These are phyloP conservation scores for Podargus strigoides DNA, from an alignment of 2,797 vertebrate species.

Conservation along the genomic window DNA sequence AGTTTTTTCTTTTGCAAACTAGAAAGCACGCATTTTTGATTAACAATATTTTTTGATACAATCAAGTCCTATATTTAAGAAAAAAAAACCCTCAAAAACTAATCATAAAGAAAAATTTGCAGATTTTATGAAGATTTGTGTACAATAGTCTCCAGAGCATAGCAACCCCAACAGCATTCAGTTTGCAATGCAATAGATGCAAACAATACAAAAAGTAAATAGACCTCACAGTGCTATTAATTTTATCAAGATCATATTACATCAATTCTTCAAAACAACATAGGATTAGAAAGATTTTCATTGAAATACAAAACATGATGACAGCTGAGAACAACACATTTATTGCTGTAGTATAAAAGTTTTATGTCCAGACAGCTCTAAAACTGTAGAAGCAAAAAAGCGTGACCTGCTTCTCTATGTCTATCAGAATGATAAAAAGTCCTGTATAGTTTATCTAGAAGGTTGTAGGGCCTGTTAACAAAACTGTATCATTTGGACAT, in stretches of 20 bases:
- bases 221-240: background rate
- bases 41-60: background rate
- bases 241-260: background rate
- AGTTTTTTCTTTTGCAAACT: background rate
- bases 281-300: background rate
- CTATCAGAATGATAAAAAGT: background rate
- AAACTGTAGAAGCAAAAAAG: background rate
- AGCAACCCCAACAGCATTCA: background rate
- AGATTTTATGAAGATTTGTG: background rate
- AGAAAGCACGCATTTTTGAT: background rate
- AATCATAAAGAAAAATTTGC: background rate
- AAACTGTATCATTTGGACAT: background rate
- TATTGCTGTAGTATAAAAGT: background rate
- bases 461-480: background rate
- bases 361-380: background rate
- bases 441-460: background rate
- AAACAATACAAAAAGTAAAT: background rate
- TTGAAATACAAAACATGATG: background rate
- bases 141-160: background rate
- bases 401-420: background rate
- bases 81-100: background rate
- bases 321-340: background rate
- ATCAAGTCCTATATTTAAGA: background rate
- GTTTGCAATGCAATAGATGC: background rate
- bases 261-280: background rate